These are phyloP conservation scores for Bergia sp. DNA, from an alignment of 92 coral and sea anemone genomes.

Conservation along the genomic window DNA sequence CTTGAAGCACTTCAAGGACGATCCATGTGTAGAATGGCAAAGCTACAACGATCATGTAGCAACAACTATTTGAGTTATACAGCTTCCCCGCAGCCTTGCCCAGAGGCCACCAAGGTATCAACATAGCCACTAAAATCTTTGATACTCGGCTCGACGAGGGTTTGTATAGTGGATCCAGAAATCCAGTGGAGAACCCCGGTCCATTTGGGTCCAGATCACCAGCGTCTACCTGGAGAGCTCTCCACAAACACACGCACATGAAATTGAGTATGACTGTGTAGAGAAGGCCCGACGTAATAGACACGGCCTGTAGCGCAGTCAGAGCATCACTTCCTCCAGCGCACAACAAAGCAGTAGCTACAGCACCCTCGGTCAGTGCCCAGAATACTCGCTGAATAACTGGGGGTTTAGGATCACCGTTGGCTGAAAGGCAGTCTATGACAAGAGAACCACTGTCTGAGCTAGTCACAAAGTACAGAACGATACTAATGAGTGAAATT, in stretches of 20 bases:
- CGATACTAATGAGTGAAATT: conserved; percentile 51
- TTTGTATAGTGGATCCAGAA: conserved; percentile 55
- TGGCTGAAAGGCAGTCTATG: conserved; percentile 64
- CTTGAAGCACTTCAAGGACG: conserved; percentile 56
- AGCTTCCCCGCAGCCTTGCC: conserved; percentile 73
- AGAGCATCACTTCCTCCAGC: conserved; percentile 79
- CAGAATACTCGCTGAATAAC: conserved; percentile 58
- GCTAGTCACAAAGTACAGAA: conserved; percentile 66
- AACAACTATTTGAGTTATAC: conserved; percentile 44
- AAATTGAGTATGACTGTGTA: conserved; percentile 82
- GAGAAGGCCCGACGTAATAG: conserved; percentile 77
- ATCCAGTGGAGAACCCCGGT: conserved; percentile 67
- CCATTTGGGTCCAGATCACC: conserved; percentile 83
- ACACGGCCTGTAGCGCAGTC: conserved; percentile 79
- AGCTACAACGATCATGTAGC: conserved; percentile 67
- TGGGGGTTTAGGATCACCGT: conserved; percentile 63
- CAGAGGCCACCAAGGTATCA: conserved; percentile 73
- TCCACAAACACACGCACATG: conserved; percentile 85
- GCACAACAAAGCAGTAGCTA: conserved; percentile 82
- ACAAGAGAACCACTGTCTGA: conserved; percentile 70
- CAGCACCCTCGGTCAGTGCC: conserved; percentile 76
- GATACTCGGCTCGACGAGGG: conserved; percentile 27
- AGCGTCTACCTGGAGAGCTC: conserved; percentile 75
- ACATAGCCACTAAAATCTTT: conserved; percentile 55
- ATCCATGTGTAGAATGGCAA: conserved; percentile 70